Conservation (phyloP, 2,888 invertebrate genomes). For the Nomada goodeniana region DNA sequence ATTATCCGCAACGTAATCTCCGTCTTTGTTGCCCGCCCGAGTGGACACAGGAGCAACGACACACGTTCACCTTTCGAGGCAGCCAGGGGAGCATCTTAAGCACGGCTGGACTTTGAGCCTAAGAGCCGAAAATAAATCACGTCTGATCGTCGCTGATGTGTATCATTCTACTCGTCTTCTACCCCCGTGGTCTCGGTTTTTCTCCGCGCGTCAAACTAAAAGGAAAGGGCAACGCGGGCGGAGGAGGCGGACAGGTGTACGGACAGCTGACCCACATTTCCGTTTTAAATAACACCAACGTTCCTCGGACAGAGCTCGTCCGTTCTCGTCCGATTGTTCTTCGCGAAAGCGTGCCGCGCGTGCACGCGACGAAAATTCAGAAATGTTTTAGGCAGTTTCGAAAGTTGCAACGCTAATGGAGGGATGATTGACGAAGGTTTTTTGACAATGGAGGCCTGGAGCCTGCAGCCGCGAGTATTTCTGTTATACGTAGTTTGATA, state of each 20-base stretch:
- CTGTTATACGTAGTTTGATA: too few species aligned
- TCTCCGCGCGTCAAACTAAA: conserved; percentile 22
- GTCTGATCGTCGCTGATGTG: conserved; percentile 51
- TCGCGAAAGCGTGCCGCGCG: conserved; percentile 3
- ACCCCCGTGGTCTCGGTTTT: conserved; percentile 43
- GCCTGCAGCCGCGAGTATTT: not conserved
- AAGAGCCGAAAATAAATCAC: conserved; percentile 75
- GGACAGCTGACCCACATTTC: conserved; percentile 74
- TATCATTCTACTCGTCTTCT: conserved; percentile 49
- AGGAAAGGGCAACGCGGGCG: conserved; percentile 11
- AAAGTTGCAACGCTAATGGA: not conserved
- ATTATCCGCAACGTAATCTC: conserved; percentile 9
- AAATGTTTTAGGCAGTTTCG: conserved; percentile 1
- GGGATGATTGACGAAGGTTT: not conserved
- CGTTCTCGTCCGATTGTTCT: conserved; percentile 35
- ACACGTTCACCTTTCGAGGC: conserved; percentile 54
- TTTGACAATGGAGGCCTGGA: not conserved
- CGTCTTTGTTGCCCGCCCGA: not conserved
- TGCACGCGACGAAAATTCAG: not conserved
- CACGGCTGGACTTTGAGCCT: conserved; percentile 55
- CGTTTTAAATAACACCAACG: conserved; percentile 75
- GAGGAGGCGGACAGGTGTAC: conserved; percentile 38
- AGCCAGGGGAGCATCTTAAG: conserved; percentile 51
- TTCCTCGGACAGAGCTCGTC: conserved; percentile 32
- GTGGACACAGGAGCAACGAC: conserved; percentile 49